These are phyloP conservation scores for Cosmorhoe ocellata DNA, from an alignment of 2,888 invertebrate species.

Conservation along the genomic window DNA sequence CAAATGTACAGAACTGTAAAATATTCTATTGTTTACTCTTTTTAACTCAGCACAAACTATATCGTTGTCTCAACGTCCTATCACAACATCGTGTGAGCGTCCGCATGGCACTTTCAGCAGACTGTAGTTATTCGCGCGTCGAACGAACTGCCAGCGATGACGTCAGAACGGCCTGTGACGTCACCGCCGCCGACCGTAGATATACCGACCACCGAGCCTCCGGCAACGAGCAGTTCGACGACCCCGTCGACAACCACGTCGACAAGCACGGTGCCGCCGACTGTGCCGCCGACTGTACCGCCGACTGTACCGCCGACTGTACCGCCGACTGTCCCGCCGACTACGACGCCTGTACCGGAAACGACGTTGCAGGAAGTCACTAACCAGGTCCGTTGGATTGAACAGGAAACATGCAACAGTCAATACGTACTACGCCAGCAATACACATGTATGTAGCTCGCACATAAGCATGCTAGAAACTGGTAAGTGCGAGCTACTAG, in stretches of 20 bases:
- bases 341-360: constrained; percentile 56
- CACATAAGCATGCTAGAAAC: no score
- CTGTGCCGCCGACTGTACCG: constrained; percentile 2
- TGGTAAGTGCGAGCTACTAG: no score
- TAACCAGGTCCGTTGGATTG: constrained; percentile 55
- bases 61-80: constrained; percentile 60
- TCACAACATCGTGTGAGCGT: constrained; percentile 73
- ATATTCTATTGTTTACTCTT: constrained; percentile 1
- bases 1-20: background rate
- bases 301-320: constrained; percentile 35
- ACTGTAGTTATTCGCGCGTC: constrained; percentile 77
- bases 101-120: constrained; percentile 82
- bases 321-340: constrained; percentile 32
- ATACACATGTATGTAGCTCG: no score
- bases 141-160: constrained; percentile 65
- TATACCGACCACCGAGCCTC: constrained; percentile 25
- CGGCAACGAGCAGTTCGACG: constrained; percentile 39
- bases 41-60: constrained; percentile 8
- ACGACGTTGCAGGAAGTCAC: constrained; percentile 65
- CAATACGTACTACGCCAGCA: background rate
- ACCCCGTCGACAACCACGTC: constrained; percentile 41
- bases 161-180: constrained; percentile 54
- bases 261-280: constrained; percentile 33
- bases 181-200: constrained; percentile 48
- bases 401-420: background rate